Evolutionary conservation across 2,113 vertebrate genomes (phyloP).

Genomic region (Chloropsis cyanopogon): DNA sequence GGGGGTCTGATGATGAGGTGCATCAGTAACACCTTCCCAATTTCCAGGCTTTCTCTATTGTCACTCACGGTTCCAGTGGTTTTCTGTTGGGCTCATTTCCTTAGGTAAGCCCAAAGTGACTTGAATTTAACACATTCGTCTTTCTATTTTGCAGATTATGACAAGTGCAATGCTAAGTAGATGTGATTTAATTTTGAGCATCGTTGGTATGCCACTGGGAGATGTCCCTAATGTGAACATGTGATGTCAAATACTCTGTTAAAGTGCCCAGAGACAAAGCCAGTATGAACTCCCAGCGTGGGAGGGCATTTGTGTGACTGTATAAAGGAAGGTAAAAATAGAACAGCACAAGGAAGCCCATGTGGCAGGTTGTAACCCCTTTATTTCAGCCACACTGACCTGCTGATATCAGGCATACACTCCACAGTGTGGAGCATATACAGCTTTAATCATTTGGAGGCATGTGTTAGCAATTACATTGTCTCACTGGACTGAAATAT

Average conservation of each 20-base stretch:
- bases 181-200: constrained; percentile 39
- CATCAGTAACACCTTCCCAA: background rate
- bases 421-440: background rate
- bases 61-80: background rate
- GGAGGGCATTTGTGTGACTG: background rate
- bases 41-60: constrained; percentile 17
- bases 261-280: background rate
- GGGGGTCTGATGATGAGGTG: background rate
- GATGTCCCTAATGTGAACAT: background rate
- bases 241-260: constrained; percentile 8
- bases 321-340: background rate
- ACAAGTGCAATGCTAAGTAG: constrained; percentile 12
- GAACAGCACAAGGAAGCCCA: background rate
- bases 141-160: background rate
- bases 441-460: background rate
- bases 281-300: background rate
- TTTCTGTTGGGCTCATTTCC: constrained; percentile 26
- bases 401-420: background rate
- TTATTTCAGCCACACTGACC: background rate
- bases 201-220: constrained; percentile 8
- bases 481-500: background rate
- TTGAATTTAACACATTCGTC: constrained; percentile 34
- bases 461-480: background rate
- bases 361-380: background rate
- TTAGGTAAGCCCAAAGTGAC: constrained; percentile 20